Conservation (phyloP, 2,797 vertebrate species). For the Artibeus jamaicensis region DNA sequence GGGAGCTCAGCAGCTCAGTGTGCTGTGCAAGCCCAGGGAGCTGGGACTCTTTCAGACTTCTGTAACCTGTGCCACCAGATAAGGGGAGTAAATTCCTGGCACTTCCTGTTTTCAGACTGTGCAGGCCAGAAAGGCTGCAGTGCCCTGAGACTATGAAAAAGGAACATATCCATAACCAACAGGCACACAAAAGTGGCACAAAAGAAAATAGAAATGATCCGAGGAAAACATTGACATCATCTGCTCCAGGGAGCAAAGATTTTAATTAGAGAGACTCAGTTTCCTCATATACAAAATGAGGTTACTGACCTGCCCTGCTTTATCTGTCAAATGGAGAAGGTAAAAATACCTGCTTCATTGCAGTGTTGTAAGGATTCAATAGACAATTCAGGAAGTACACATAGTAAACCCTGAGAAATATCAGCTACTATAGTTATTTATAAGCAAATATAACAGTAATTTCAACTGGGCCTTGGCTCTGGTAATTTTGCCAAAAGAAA, state of each 20-base stretch:
- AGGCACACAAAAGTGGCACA: neutral
- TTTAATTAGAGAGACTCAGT: neutral
- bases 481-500: neutral
- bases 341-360: neutral
- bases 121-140: neutral
- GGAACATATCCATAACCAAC: neutral
- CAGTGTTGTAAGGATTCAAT: neutral
- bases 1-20: neutral
- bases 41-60: too few species aligned
- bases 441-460: conserved; percentile 16
- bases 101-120: neutral
- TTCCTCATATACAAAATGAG: neutral
- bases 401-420: neutral
- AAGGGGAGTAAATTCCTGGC: neutral
- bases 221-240: neutral
- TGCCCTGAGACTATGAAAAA: neutral
- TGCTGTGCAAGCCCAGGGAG: rapidly evolving
- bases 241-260: neutral
- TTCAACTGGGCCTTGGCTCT: neutral
- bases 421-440: neutral
- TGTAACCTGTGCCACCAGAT: neutral
- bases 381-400: neutral
- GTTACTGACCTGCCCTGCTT: neutral
- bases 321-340: neutral
- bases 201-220: neutral